Evolutionary conservation across 2,888 invertebrate genomes (phyloP).

Genomic region (Gonocerus acuteangulatus): DNA sequence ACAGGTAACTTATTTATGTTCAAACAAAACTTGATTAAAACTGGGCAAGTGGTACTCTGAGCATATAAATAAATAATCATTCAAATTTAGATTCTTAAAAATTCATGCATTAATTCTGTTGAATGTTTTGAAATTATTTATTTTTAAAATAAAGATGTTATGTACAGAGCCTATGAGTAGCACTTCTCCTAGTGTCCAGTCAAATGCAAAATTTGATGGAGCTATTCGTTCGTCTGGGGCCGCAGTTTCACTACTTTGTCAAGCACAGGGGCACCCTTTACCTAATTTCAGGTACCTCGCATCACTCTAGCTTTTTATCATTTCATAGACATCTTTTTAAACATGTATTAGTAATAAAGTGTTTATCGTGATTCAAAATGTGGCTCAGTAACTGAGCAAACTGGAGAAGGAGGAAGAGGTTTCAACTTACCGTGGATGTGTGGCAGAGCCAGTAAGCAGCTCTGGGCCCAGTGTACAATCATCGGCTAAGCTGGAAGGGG

Average conservation of each 20-base stretch:
- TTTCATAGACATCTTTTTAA: slow-evolving; percentile 6
- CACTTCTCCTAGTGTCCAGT: slow-evolving; percentile 42
- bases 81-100: too few relatives aligned
- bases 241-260: slow-evolving; percentile 44
- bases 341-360: slow-evolving; percentile 17
- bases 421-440: slow-evolving; percentile 44
- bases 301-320: slow-evolving; percentile 9
- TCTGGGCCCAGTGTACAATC: slow-evolving; percentile 56
- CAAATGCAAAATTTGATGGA: slow-evolving; percentile 41
- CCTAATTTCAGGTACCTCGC: slow-evolving; percentile 40
- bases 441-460: slow-evolving; percentile 48
- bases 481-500: slow-evolving; percentile 54
- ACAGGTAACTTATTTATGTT: background rate
- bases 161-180: slow-evolving; percentile 49
- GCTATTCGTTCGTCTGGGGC: slow-evolving; percentile 35
- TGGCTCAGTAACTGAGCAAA: slow-evolving; percentile 6
- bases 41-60: too few relatives aligned
- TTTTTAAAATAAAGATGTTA: background rate
- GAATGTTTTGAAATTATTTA: too few relatives aligned
- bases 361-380: slow-evolving; percentile 15
- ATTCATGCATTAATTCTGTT: too few relatives aligned
- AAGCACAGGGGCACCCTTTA: slow-evolving; percentile 49
- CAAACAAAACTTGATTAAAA: background rate
- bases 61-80: too few relatives aligned
- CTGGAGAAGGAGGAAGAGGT: slow-evolving; percentile 13